Percentiles rank a stretch among this genome's conserved stretches.
phyloP scores from a whole-genome alignment of 2,113 vertebrate species.

The Pseudonaja textilis region DNA sequence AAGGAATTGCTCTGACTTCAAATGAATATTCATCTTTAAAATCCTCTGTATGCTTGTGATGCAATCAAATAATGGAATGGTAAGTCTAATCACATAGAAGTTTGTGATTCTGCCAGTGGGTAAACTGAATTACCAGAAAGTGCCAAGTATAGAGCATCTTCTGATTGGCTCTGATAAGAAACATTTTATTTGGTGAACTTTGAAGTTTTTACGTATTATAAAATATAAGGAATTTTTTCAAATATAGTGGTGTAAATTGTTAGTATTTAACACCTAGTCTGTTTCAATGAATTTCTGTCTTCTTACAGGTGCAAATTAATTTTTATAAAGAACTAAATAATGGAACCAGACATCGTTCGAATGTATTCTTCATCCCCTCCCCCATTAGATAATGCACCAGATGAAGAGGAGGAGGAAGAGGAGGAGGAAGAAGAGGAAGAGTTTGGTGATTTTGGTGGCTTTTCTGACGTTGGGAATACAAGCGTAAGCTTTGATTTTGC shows the following conservation, averaged over 20 bases:
- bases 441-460: constrained; percentile 88
- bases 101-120: background rate
- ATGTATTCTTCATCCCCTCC: constrained; percentile 87
- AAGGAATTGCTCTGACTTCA: background rate
- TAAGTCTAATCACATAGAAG: background rate
- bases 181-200: background rate
- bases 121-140: background rate
- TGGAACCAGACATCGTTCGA: constrained; percentile 89
- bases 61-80: background rate
- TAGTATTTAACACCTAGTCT: background rate
- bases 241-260: background rate
- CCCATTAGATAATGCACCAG: constrained; percentile 80
- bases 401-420: constrained; percentile 80
- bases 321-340: constrained; percentile 69
- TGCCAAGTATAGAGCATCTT: background rate
- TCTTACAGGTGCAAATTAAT: constrained; percentile 72
- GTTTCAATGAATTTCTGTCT: background rate
- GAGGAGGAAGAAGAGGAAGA: constrained; percentile 89
- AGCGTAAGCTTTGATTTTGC: constrained; percentile 75
- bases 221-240: background rate
- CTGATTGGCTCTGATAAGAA: background rate
- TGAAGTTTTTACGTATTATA: background rate
- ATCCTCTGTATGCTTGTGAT: background rate
- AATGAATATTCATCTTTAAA: background rate
- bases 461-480: constrained; percentile 75